These are phyloP conservation scores for Malacoraja senta DNA, from an alignment of 2,797 vertebrate genomes.

Conservation along the genomic window DNA sequence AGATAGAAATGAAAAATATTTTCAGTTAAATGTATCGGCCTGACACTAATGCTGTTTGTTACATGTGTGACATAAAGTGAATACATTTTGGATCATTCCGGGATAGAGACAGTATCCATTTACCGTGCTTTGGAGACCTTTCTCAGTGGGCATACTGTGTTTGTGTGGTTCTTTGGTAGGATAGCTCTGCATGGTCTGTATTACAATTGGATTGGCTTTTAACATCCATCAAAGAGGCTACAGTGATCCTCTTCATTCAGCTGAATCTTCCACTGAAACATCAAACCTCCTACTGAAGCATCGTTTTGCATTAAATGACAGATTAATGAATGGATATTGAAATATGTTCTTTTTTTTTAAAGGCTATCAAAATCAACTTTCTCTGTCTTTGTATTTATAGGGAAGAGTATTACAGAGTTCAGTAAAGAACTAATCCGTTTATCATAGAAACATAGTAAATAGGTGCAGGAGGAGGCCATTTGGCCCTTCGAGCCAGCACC, in stretches of 20 bases:
- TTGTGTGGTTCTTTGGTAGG: neutral
- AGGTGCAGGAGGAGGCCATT: too few relatives aligned
- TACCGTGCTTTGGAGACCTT: slow-evolving; percentile 40
- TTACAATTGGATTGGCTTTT: neutral
- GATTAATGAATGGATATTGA: slow-evolving; percentile 12
- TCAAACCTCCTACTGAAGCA: neutral
- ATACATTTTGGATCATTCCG: slow-evolving; percentile 68
- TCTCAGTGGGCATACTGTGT: neutral
- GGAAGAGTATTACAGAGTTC: neutral
- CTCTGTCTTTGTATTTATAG: neutral
- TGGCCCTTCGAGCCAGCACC: too few relatives aligned
- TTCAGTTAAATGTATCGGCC: slow-evolving; percentile 52
- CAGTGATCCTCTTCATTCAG: neutral
- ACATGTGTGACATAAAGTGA: slow-evolving; percentile 81
- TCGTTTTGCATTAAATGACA: slow-evolving; percentile 18
- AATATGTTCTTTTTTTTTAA: neutral
- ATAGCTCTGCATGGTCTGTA: neutral
- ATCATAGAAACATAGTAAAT: too few relatives aligned
- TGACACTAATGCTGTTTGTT: slow-evolving; percentile 53
- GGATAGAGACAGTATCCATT: slow-evolving; percentile 72
- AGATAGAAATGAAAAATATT: slow-evolving; percentile 51
- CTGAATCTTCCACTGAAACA: neutral
- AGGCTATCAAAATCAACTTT: too few relatives aligned
- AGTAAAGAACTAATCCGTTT: slow-evolving; percentile 22
- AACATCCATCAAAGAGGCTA: slow-evolving; percentile 2